Base-by-base conservation (phyloP, 2,888 invertebrate genomes). In the Spatulosminthurus flaviceps region DNA sequence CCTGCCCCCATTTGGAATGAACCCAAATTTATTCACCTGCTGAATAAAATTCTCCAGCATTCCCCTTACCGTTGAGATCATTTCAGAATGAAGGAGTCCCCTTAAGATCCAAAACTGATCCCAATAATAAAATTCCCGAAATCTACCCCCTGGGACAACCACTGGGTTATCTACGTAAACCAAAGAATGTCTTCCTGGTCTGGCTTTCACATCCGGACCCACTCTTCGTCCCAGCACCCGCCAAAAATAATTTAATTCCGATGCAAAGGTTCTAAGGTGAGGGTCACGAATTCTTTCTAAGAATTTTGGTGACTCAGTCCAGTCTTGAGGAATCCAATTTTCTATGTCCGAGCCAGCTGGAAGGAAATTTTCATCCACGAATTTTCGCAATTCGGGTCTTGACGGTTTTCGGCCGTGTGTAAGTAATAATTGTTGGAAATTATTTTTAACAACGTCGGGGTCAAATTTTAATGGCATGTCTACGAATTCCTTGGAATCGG, bases 31-130 rank as follows among this genome's bases (percentile, higher is more conserved):
- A 28, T 94, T 90, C 0, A 97, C 92, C 81, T 97, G 92, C 66
- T 92, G 91, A 74, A 95, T 87, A 86, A 96, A 95, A 88, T 97
- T 97, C 86, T 92, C 90, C 81, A 97, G 90, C 93, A 97, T 96
- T 1, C 94, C 93, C 79, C 85, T 88, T 0, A 90, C 94, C 0
- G 97, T 97, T 0, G 89, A 84, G 77, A 89, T 88, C 97, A 97
- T 96, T 87, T 94, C 94, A 0, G 94, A 94, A 29, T 94, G 89
- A 19, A 97, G 89, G 0, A 97, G 90, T 1, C 97, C 97, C 85
- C 93, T 92, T 84, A 97, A 90, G 79, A 95, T 94, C 96, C 97
- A n/a, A n/a, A n/a, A n/a, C n/a, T n/a, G n/a, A n/a, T n/a, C n/a
- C n/a, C n/a, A n/a, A n/a, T n/a, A n/a, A 97, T 87, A 94, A 97